Percentiles rank a stretch among this genome's conserved stretches.
Evolutionary conservation across 53 echinoderm and acorn worm species (phyloP).

Genomic region (Holothuria scabra): DNA sequence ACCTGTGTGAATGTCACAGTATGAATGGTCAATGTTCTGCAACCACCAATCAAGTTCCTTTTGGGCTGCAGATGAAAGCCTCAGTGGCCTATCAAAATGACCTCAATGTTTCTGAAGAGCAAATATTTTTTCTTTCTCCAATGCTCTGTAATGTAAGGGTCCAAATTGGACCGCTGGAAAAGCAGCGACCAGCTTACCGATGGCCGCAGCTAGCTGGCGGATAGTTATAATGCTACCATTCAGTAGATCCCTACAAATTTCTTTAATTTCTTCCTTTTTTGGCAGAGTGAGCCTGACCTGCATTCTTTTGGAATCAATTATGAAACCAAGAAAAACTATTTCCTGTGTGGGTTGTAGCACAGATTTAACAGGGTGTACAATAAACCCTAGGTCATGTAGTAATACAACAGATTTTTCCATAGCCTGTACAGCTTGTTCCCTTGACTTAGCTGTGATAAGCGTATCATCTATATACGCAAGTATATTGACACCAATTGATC

Average conservation of each 20-base stretch:
- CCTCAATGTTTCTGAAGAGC: conserved; percentile 17
- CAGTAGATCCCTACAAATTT: conserved; percentile 19
- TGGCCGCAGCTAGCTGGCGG: conserved; percentile 2
- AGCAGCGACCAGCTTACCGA: conserved; percentile 15
- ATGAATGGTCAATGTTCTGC: not conserved
- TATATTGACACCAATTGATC: conserved; percentile 21
- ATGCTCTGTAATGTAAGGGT: not conserved
- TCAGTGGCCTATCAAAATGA: conserved; percentile 26
- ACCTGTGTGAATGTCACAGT: not conserved
- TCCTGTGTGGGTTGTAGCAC: conserved; percentile 54
- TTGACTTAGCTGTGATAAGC: not conserved
- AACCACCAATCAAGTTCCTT: conserved; percentile 24
- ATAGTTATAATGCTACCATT: not conserved
- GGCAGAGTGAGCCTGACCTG: conserved; percentile 22
- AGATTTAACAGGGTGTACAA: conserved; percentile 60
- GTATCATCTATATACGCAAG: conserved; percentile 50
- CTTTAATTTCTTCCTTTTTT: conserved; percentile 49
- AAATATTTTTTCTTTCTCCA: conserved; percentile 11
- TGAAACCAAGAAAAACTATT: conserved; percentile 60
- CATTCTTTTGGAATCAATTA: conserved; percentile 58
- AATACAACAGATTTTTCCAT: conserved; percentile 1
- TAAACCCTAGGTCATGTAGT: conserved; percentile 44
- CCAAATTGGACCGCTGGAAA: conserved; percentile 41
- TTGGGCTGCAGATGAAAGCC: not conserved
- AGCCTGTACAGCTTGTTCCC: not conserved